Percentiles rank a stretch among this genome's conserved stretches.
These are phyloP conservation scores for Zosterops japonicus DNA, from an alignment of 2,113 vertebrate species.

Conservation along the genomic window DNA sequence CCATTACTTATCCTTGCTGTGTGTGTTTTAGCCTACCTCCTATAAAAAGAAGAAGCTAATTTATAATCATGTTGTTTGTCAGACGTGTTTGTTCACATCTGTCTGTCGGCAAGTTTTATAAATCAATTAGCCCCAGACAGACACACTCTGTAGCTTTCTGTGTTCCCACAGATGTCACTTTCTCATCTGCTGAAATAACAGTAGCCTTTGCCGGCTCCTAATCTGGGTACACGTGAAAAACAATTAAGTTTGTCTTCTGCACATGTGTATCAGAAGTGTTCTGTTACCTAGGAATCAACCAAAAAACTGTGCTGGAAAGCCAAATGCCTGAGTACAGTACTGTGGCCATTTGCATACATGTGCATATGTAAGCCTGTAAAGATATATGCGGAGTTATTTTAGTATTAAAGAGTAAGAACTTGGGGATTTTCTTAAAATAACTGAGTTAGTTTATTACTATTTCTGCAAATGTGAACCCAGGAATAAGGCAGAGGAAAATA, in stretches of 20 bases:
- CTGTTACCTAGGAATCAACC: slow-evolving; percentile 59
- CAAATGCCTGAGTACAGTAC: slow-evolving; percentile 7
- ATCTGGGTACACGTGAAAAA: slow-evolving; percentile 20
- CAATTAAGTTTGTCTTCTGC: slow-evolving; percentile 46
- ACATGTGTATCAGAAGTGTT: slow-evolving; percentile 8
- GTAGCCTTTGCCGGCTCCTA: background rate
- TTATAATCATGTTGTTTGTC: slow-evolving; percentile 65
- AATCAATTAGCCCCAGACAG: slow-evolving; percentile 72
- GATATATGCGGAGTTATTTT: background rate
- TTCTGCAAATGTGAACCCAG: background rate
- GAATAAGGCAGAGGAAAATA: background rate
- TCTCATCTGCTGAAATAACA: slow-evolving; percentile 19
- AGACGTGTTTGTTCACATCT: slow-evolving; percentile 45
- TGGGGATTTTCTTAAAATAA: slow-evolving; percentile 5
- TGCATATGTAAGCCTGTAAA: background rate
- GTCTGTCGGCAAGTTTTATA: slow-evolving; percentile 64
- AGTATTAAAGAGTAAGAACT: background rate
- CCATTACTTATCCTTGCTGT: slow-evolving; percentile 54
- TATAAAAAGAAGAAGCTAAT: slow-evolving; percentile 53
- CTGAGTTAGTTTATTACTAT: background rate
- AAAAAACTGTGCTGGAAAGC: background rate
- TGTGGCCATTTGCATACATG: background rate
- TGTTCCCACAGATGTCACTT: slow-evolving; percentile 72
- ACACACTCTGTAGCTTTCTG: slow-evolving; percentile 43
- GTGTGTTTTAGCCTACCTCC: slow-evolving; percentile 35